phyloP scores from a whole-genome alignment of 2,797 vertebrate genomes.

The Graptemys geographica region DNA sequence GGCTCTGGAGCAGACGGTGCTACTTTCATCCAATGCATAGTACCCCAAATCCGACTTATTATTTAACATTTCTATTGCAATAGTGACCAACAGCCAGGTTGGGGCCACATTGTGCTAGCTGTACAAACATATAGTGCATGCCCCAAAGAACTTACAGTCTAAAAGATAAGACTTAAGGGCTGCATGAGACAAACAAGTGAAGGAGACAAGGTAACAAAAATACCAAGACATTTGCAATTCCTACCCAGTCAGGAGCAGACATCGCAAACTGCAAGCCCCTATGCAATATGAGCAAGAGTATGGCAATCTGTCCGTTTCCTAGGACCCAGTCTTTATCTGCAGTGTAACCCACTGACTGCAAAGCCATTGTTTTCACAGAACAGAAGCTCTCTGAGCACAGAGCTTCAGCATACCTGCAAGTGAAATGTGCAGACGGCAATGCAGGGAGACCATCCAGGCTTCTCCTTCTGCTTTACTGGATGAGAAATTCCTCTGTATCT shows the following conservation, averaged over 20 bases:
- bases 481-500: neutral
- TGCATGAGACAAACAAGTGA: neutral
- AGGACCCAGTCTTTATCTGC: neutral
- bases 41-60: neutral
- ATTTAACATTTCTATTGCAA: neutral
- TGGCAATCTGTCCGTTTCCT: neutral
- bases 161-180: neutral
- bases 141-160: neutral
- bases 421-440: neutral
- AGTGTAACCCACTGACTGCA: neutral
- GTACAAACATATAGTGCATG: neutral
- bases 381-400: neutral
- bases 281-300: neutral
- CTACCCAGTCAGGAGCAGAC: neutral
- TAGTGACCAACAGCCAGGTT: neutral
- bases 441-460: neutral
- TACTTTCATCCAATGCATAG: neutral
- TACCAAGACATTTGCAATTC: neutral
- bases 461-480: neutral
- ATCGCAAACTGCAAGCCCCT: neutral
- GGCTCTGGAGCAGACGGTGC: accelerated
- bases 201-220: neutral
- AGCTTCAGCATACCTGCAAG: neutral
- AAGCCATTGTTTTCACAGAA: neutral
- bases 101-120: neutral